Base-by-base conservation (phyloP, 2,797 vertebrate genomes). In the Sparidentex hasta region DNA sequence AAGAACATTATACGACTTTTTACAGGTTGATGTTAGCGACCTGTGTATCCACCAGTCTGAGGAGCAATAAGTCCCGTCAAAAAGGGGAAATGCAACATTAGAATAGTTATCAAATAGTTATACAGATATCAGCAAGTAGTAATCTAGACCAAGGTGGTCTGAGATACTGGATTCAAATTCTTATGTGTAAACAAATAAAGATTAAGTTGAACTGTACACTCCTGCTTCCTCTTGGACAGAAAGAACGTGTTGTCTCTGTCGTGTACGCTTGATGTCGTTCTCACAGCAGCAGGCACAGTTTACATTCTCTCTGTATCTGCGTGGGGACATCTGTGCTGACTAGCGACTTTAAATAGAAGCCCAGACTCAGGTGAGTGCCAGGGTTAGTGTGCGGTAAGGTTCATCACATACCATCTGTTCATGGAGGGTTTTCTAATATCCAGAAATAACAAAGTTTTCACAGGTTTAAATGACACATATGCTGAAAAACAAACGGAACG, bases 271-370 rank as follows among this genome's bases (percentile, higher is more conserved):
- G 11, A 54, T 0, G 25, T 25, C 47, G 17, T 25, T 33, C 11
- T 23, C 47, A 21, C 44, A n/a, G 6, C 27, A 63, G 3, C 14
- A 25, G 3, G 54, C n/a, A 68, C 6, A 5, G 29, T 13, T 11
- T 21, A 21, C 27, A 12, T 64, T 25, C 51, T 33, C n/a, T 38
- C 38, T 2, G 1, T 21, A 43, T 46, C 14, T 48, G n/a, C 46
- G 27, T 47, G 1, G 46, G 41, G 57, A 71, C 74, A 74, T 78
- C 51, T 83, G 57, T 58, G 65, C 62, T 70, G 25, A 59, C 20
- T 17, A 2, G 12, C 52, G 23, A 23, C 80, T 81, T 83, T 81
- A 81, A 86, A 86, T 76, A 85, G 83, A 80, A 74, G 52, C 48
- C 18, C 7, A 41, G n/a, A 64, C 57, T 78, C 71, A 63, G 41